A percentile compares a stretch with the other conserved stretches of the same genome.
Evolutionary conservation across 2,797 vertebrate genomes (phyloP).

Genomic region (Threskiornis aethiopicus): DNA sequence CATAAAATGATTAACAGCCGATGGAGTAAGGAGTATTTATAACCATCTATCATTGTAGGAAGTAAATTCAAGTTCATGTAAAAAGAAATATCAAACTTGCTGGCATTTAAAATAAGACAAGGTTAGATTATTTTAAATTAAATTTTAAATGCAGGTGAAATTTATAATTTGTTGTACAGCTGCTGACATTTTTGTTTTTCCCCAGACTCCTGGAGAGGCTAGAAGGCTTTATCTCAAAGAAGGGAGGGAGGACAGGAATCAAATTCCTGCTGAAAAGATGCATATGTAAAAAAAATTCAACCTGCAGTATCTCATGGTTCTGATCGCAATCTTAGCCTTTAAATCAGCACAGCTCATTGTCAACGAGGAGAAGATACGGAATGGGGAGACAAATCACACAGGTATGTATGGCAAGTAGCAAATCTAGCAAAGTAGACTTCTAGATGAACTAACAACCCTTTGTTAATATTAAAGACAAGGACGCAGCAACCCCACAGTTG

Average conservation of each 20-base stretch:
- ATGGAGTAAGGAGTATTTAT: not conserved
- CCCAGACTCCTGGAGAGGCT: not conserved
- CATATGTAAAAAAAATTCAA: not conserved
- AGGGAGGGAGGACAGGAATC: not conserved
- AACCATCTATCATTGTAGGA: not conserved
- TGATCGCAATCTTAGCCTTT: not conserved
- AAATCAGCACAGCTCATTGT: not conserved
- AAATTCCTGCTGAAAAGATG: not conserved
- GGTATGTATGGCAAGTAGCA: not conserved
- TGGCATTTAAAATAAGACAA: constrained; percentile 31
- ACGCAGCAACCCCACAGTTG: not conserved
- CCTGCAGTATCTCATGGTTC: not conserved
- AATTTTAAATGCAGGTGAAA: constrained; percentile 34
- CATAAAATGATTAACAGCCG: not conserved
- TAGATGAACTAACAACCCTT: not conserved
- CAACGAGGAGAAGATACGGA: not conserved
- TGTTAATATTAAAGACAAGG: not conserved
- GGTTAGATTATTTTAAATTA: constrained; percentile 52
- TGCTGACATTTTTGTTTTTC: constrained; percentile 42
- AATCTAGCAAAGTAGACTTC: not conserved
- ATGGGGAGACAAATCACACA: not conserved
- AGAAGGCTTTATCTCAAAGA: not conserved
- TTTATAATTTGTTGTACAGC: constrained; percentile 33
- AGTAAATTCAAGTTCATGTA: not conserved
- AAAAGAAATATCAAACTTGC: constrained; percentile 27